Evolutionary conservation across 2,888 invertebrate species (phyloP).

Genomic region (Caenorhabditis afra): DNA sequence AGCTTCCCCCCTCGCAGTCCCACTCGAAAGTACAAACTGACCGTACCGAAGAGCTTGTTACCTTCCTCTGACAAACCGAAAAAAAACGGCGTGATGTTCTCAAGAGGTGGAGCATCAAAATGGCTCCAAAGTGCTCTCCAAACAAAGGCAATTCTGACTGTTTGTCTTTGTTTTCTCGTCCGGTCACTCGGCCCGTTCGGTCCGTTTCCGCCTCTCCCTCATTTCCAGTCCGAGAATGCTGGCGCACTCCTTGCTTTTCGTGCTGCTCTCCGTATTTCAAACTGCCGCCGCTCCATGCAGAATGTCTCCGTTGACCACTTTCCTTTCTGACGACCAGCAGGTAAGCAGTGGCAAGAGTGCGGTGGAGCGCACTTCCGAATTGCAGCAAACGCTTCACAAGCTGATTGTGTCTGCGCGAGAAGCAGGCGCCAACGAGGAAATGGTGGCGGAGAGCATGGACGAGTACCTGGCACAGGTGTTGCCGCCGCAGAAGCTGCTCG

Average conservation of each 20-base stretch:
- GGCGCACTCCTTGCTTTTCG: neutral
- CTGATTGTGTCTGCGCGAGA: conserved; percentile 48
- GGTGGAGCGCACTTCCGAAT: neutral
- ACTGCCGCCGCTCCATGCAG: conserved; percentile 36
- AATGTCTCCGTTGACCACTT: conserved; percentile 58
- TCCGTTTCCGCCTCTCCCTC: conserved; percentile 3
- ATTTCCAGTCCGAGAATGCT: neutral
- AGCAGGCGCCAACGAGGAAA: conserved; percentile 49
- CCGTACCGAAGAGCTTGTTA: too few relatives aligned
- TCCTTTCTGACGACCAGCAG: conserved; percentile 51
- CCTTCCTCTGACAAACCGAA: too few relatives aligned
- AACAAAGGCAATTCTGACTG: conserved; percentile 1
- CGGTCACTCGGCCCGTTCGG: conserved; percentile 29
- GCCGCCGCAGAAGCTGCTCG: conserved; percentile 32
- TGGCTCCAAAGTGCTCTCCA: conserved; percentile 15
- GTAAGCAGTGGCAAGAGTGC: conserved; percentile 17
- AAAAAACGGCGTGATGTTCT: too few relatives aligned
- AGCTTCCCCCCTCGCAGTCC: too few relatives aligned
- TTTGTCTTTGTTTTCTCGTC: conserved; percentile 25
- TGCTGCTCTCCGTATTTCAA: neutral
- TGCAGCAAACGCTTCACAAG: conserved; percentile 54
- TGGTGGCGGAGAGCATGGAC: conserved; percentile 59
- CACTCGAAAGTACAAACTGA: too few relatives aligned
- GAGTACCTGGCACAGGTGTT: conserved; percentile 54
- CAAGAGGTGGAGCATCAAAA: too few relatives aligned